Evolutionary conservation across 1,140 invertebrate species (phyloP).

Genomic region (Drosophila tani): DNA sequence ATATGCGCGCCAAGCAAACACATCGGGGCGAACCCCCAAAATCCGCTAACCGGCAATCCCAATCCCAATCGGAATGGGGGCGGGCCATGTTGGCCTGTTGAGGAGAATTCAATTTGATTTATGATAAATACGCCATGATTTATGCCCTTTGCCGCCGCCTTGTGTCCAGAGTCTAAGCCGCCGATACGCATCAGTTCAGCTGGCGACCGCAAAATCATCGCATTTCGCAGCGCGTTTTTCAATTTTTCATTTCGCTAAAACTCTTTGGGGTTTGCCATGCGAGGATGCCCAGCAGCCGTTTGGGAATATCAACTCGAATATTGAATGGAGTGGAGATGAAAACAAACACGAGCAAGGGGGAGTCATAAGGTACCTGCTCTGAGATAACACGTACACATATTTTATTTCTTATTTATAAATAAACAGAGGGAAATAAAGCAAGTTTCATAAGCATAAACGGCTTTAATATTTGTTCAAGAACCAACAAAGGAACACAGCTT

Average conservation of each 20-base stretch:
- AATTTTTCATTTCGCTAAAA: conserved; percentile 76
- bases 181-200: conserved; percentile 54
- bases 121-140: conserved; percentile 81
- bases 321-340: background rate
- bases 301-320: conserved; percentile 19
- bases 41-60: conserved; percentile 11
- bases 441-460: background rate
- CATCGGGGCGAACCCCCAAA: conserved; percentile 24
- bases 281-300: conserved; percentile 9
- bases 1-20: conserved; percentile 60
- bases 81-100: conserved; percentile 30
- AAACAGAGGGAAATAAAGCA: background rate
- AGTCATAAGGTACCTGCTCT: conserved; percentile 8
- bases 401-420: background rate
- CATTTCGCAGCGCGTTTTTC: conserved; percentile 57
- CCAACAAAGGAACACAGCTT: fast-evolving
- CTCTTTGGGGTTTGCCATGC: conserved; percentile 44
- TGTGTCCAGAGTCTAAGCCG: conserved; percentile 72
- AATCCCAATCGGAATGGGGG: conserved; percentile 26
- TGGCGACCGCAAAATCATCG: conserved; percentile 64
- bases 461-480: background rate
- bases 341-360: background rate
- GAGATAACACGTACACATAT: background rate
- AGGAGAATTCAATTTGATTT: conserved; percentile 79
- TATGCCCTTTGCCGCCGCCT: conserved; percentile 72